Percentiles rank a stretch among this genome's conserved stretches.
These are phyloP conservation scores for Chaetorhynchus papuensis DNA, from an alignment of 2,113 vertebrate genomes.

Conservation along the genomic window DNA sequence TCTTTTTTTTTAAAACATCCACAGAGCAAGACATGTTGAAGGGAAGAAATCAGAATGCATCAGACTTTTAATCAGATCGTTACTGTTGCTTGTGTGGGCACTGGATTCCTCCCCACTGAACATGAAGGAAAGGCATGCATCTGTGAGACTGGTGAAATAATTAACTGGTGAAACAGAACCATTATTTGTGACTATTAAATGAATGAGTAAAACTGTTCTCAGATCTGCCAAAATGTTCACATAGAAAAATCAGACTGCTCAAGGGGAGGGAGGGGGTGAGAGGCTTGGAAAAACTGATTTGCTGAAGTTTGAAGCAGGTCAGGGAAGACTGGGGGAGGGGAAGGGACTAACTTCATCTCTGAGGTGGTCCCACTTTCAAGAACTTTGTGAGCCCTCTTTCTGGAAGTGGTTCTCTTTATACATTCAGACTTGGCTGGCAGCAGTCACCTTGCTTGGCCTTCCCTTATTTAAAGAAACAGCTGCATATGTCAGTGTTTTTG, in stretches of 20 bases:
- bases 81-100: neutral
- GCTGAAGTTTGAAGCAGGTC: slow-evolving; percentile 64
- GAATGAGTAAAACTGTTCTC: slow-evolving; percentile 38
- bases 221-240: slow-evolving; percentile 50
- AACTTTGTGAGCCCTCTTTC: slow-evolving; percentile 66
- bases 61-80: neutral
- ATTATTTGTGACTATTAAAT: slow-evolving; percentile 54
- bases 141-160: slow-evolving; percentile 49
- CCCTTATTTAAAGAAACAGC: slow-evolving; percentile 68
- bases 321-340: slow-evolving; percentile 37
- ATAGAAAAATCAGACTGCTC: slow-evolving; percentile 58
- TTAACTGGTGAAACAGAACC: slow-evolving; percentile 28
- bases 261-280: neutral
- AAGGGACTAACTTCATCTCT: slow-evolving; percentile 67
- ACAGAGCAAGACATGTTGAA: neutral
- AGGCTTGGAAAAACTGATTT: slow-evolving; percentile 62
- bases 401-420: slow-evolving; percentile 75
- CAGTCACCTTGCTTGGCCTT: slow-evolving; percentile 53
- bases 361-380: slow-evolving; percentile 72
- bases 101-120: neutral
- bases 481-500: slow-evolving; percentile 59
- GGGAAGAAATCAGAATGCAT: neutral
- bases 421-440: slow-evolving; percentile 66
- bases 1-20: neutral
- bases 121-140: neutral